Base-by-base conservation (phyloP, 2,888 invertebrate genomes). In the Acanthosoma haemorrhoidale region DNA sequence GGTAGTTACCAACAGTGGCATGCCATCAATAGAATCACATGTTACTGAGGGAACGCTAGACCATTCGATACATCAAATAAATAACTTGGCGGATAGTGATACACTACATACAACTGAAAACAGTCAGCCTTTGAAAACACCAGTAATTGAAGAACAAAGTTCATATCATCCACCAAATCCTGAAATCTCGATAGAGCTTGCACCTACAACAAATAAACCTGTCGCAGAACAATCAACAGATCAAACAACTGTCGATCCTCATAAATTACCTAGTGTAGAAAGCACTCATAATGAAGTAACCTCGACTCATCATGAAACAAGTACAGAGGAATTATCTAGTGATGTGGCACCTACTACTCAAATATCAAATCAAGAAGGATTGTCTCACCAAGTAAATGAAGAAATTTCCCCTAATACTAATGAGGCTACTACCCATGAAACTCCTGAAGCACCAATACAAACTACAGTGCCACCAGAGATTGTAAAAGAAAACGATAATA, bases 21-120 rank as follows among this genome's bases (percentile, higher is more conserved):
- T 51, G 36, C 67, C 67, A 8, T 36, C 67, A 25, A 57, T 57
- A 16, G 67, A 67, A 57, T 67, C 67, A 36, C 67, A 57, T 57
- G 67, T 57, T 16, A 67, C 67, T 13, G 67, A 67, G 34, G 64
- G 41, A 41, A 38, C 21, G 15, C 5, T 32, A 2, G 59, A 59
- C 15, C 59, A 59, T 59, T 39, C 64, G n/a, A 25, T 51, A 5
- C 4, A 51, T 15, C 4, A 25, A 25, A 51, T n/a, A n/a, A 25
- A 51, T 8, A 25, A 25, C n/a, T 25, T 51, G 29, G 25, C 3
- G 13, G 34, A 63, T 2, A 25, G 6, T 29, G 32, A 43, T 57
- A 6, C 3, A n/a, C 36, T 59, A 25, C 34, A 41, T 41, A 67
- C 34, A 66, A 36, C 60, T 21, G 41, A 51, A 4, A 58, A 71